Conservation (phyloP, 2,797 vertebrate species). For the Tragopan temminckii region DNA sequence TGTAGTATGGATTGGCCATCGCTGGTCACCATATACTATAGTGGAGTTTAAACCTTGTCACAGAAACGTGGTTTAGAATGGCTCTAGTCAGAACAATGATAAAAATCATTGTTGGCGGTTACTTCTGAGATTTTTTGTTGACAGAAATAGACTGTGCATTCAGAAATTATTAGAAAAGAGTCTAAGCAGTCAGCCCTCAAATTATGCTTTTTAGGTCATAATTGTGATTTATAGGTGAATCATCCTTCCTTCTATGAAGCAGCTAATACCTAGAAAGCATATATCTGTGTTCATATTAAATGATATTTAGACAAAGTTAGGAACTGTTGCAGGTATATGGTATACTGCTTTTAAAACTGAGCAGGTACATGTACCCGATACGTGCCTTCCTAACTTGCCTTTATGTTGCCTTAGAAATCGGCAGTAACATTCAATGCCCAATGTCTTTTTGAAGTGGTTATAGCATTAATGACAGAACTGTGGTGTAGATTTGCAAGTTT, state of each 20-base stretch:
- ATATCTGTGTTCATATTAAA: neutral
- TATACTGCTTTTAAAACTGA: neutral
- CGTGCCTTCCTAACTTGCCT: neutral
- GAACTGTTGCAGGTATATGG: neutral
- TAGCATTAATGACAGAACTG: neutral
- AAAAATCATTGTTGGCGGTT: neutral
- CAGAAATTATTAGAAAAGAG: neutral
- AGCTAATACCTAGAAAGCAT: neutral
- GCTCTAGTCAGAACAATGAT: accelerated
- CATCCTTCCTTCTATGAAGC: neutral
- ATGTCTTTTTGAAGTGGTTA: neutral
- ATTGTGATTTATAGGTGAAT: neutral
- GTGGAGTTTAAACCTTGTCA: neutral
- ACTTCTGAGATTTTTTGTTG: neutral
- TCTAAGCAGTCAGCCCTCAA: neutral
- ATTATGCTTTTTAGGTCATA: neutral
- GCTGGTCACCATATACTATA: neutral
- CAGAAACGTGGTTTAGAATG: neutral
- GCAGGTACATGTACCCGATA: neutral
- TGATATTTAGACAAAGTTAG: neutral
- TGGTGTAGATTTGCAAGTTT: neutral
- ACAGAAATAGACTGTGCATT: neutral
- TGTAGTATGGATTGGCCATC: neutral
- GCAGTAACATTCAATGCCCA: neutral
- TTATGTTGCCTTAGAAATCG: neutral